phyloP scores from a whole-genome alignment of 92 coral and sea anemone species.

The Bergia puertoricense region DNA sequence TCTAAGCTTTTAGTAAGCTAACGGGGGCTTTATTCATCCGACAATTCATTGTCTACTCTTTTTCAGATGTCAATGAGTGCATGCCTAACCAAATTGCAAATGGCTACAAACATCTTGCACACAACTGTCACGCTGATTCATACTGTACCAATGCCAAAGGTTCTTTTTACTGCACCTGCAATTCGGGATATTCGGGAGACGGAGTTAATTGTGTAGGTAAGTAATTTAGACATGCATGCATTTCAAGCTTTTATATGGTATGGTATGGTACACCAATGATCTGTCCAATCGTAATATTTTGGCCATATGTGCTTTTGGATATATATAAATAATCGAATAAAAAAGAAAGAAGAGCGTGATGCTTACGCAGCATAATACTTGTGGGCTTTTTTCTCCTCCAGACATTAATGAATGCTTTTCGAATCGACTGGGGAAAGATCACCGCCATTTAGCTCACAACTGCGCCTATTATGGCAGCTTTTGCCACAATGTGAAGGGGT shows the following conservation, averaged over 20 bases:
- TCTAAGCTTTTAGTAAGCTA: not conserved
- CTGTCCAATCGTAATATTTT: not conserved
- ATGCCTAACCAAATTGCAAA: slow-evolving; percentile 41
- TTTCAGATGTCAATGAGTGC: slow-evolving; percentile 57
- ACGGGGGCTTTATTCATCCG: not conserved
- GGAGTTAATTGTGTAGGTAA: slow-evolving; percentile 56
- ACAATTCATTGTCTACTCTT: slow-evolving; percentile 1
- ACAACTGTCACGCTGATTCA: slow-evolving; percentile 61
- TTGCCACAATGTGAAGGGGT: slow-evolving; percentile 37
- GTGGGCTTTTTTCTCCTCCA: not conserved
- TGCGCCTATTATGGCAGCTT: slow-evolving; percentile 37
- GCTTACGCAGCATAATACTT: too few species aligned
- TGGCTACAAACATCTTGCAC: slow-evolving; percentile 52
- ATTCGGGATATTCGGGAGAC: slow-evolving; percentile 53
- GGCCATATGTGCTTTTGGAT: not conserved
- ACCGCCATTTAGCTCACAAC: slow-evolving; percentile 37
- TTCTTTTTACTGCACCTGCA: slow-evolving; percentile 58
- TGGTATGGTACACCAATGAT: not conserved
- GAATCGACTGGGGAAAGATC: not conserved
- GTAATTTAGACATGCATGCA: not conserved
- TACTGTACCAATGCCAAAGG: slow-evolving; percentile 70
- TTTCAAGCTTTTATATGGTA: not conserved
- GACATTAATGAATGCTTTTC: slow-evolving; percentile 35
- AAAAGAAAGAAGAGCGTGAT: too few species aligned
- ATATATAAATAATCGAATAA: too few species aligned